These are phyloP conservation scores for Agonopterix heracliana DNA, from an alignment of 2,888 invertebrate genomes.

Conservation along the genomic window DNA sequence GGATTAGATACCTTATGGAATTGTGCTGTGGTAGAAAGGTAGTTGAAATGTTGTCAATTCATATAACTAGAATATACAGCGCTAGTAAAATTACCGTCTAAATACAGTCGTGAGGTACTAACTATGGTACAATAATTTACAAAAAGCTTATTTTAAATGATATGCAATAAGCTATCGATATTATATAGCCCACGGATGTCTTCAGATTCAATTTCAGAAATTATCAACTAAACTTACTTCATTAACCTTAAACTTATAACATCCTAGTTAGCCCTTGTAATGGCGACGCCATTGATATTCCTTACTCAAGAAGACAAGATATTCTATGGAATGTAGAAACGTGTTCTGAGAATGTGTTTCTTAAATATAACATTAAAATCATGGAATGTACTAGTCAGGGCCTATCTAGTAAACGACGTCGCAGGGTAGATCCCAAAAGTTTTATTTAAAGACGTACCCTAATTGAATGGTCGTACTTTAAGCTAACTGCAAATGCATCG, in stretches of 20 bases:
- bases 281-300: constrained; percentile 2
- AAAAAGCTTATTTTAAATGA: constrained; percentile 68
- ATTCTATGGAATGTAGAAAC: neutral
- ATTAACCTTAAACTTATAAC: constrained; percentile 1
- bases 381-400: neutral
- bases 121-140: constrained; percentile 73
- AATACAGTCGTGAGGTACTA: constrained; percentile 58
- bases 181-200: constrained; percentile 21
- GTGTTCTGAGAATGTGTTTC: neutral
- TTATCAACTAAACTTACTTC: neutral
- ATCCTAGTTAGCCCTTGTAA: constrained; percentile 4
- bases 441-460: neutral
- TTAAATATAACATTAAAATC: neutral
- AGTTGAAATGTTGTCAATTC: constrained; percentile 7
- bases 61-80: constrained; percentile 35
- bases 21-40: neutral
- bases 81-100: constrained; percentile 45
- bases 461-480: constrained; percentile 12
- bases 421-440: no score
- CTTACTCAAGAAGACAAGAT: neutral
- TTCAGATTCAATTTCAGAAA: constrained; percentile 2
- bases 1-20: no score
- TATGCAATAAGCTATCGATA: constrained; percentile 67
- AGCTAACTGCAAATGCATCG: constrained; percentile 19
- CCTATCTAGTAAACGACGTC: no score